Evolutionary conservation across 2,113 vertebrate genomes (phyloP).

Genomic region (Phalacrocorax carbo): DNA sequence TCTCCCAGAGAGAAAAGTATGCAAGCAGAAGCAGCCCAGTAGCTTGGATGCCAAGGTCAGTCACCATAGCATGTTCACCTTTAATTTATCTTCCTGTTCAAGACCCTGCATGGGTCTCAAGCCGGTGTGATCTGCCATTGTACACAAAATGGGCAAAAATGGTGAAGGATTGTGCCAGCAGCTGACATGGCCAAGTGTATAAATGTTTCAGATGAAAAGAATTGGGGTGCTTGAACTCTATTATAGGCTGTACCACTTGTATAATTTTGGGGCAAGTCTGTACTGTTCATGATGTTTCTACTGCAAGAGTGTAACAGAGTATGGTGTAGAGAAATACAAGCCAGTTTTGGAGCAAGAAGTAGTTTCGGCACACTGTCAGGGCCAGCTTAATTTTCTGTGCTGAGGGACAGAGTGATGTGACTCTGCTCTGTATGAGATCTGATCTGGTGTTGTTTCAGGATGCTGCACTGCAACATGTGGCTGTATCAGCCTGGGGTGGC

Average conservation of each 20-base stretch:
- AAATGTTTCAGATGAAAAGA: background rate
- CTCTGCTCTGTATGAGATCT: background rate
- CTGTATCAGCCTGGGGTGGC: background rate
- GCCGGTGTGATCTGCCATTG: background rate
- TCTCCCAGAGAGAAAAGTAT: background rate
- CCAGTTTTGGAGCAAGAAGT: background rate
- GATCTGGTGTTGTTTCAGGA: background rate
- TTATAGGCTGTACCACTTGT: background rate
- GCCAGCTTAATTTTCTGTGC: background rate
- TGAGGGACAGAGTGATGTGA: background rate
- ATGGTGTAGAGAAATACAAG: background rate
- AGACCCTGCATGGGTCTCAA: background rate
- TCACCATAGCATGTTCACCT: background rate
- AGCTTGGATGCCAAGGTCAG: background rate
- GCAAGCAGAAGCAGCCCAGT: background rate
- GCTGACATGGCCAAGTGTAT: background rate
- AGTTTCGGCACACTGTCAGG: background rate
- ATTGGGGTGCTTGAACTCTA: background rate
- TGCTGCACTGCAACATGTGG: background rate
- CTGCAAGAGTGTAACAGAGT: background rate
- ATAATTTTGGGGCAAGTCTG: background rate
- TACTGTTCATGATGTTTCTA: background rate
- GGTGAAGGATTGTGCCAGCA: background rate
- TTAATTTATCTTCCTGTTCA: background rate
- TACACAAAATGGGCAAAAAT: background rate